Percentiles rank a stretch among this genome's conserved stretches.
These are phyloP conservation scores for Sparus aurata DNA, from an alignment of 2,797 vertebrate species.

Conservation along the genomic window DNA sequence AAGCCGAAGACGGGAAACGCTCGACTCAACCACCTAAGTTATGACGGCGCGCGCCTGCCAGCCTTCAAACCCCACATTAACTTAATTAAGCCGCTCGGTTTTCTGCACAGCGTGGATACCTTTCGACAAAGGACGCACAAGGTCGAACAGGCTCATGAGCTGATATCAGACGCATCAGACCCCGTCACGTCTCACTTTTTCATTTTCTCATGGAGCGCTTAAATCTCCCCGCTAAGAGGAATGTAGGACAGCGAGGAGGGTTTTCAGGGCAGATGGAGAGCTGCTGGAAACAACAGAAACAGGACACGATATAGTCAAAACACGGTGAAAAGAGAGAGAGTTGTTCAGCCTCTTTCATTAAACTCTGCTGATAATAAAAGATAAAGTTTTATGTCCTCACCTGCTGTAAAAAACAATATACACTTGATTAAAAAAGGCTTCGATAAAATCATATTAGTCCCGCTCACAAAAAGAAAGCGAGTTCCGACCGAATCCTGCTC, in stretches of 20 bases:
- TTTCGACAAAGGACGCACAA: slow-evolving; percentile 13
- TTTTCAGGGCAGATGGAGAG: slow-evolving; percentile 44
- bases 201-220: slow-evolving; percentile 62
- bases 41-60: background rate
- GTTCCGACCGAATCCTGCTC: background rate
- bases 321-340: background rate
- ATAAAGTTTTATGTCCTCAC: background rate
- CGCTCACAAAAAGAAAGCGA: background rate
- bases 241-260: slow-evolving; percentile 57
- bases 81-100: slow-evolving; percentile 32
- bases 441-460: slow-evolving; percentile 1
- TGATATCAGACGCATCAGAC: slow-evolving; percentile 38
- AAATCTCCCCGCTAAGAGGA: slow-evolving; percentile 60
- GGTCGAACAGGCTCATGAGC: slow-evolving; percentile 33
- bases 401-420: background rate
- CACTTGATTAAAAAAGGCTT: background rate
- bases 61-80: slow-evolving; percentile 10
- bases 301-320: slow-evolving; percentile 26
- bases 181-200: slow-evolving; percentile 74
- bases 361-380: background rate
- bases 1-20: slow-evolving; percentile 34
- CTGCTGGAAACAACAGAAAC: slow-evolving; percentile 50
- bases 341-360: slow-evolving; percentile 10
- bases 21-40: background rate
- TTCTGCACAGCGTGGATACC: slow-evolving; percentile 3